A percentile compares a stretch with the other conserved stretches of the same genome.
phyloP scores from a whole-genome alignment of 2,113 vertebrate species.

The Syngnathoides biaculeatus region DNA sequence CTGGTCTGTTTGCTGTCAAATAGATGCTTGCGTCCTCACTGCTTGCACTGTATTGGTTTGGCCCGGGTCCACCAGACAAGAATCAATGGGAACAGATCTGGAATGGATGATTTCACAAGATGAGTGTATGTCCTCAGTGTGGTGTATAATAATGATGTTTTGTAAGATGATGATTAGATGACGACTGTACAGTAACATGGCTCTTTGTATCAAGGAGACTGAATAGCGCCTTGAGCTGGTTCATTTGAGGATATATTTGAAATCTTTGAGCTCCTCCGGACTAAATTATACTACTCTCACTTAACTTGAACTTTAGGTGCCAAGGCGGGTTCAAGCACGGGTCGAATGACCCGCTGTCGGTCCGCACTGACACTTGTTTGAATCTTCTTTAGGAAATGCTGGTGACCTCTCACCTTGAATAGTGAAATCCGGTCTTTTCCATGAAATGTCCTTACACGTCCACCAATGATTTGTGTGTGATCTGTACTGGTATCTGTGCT shows the following conservation, averaged over 20 bases:
- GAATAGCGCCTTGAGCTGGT: slow-evolving; percentile 36
- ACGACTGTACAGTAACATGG: not conserved
- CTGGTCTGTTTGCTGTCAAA: slow-evolving; percentile 56
- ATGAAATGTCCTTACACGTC: not conserved
- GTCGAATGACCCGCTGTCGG: not conserved
- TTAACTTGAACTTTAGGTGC: slow-evolving; percentile 7
- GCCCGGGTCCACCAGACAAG: slow-evolving; percentile 12
- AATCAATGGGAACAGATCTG: slow-evolving; percentile 13
- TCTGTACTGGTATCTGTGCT: too few species aligned
- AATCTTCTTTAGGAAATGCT: not conserved
- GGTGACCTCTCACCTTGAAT: not conserved
- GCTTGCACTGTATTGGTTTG: not conserved
- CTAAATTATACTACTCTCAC: slow-evolving; percentile 35
- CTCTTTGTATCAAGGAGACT: slow-evolving; percentile 25
- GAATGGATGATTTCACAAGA: not conserved
- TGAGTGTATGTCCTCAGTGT: not conserved
- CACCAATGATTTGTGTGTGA: not conserved
- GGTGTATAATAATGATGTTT: not conserved
- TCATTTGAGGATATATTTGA: slow-evolving; percentile 36
- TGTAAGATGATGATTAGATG: slow-evolving; percentile 3
- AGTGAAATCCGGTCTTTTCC: not conserved
- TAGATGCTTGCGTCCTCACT: slow-evolving; percentile 33
- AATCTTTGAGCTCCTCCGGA: not conserved
- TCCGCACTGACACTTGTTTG: not conserved
- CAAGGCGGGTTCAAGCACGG: not conserved